Base-by-base conservation (phyloP, 2,888 invertebrate genomes). In the Archips crataeganus region DNA sequence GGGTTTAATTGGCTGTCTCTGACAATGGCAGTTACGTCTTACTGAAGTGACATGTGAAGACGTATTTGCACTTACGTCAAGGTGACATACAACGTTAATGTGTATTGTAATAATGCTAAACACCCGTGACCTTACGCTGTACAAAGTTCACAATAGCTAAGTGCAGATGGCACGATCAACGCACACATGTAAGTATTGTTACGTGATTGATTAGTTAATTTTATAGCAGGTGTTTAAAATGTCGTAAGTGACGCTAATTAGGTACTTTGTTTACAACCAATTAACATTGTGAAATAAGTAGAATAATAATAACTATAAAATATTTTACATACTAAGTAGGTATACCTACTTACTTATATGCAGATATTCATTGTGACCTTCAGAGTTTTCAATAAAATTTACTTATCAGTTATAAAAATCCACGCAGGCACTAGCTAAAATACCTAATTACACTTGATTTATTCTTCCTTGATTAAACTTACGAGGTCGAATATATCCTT, bases 1-100 rank as follows among this genome's bases (percentile, higher is more conserved):
- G 83, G 82, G 87, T 85, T 82, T 78, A 85, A 81, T 82, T 80
- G 77, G 62, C 61, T 67, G 70, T 68, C 57, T 59, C 54, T 23
- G 3, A 23, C 54, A 23, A 36, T 66, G 65, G 71, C 70, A 72
- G 75, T 84, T 89, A 81, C 45, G 80, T 68, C 80, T 71, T 80
- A 85, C 77, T 80, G 68, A 66, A 67, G 69, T 42, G 65, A 61
- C n/a, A 36, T 68, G 66, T 65, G 77, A 81, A 81, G 84, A 87
- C 86, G 88, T 90, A 87, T 88, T 88, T 88, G 81, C 86, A 85
- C 84, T 87, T 90, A 89, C 91, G 89, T 90, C 94, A 94, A 94
- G 94, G 93, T 93, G 94, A 94, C 92, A 92, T 84, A 88, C 87
- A 89, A 90, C 91, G 92, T 90, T 92, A 93, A 92, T 90, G 86